These are phyloP conservation scores for Thymallus thymallus DNA, from an alignment of 2,113 vertebrate species.

Conservation along the genomic window DNA sequence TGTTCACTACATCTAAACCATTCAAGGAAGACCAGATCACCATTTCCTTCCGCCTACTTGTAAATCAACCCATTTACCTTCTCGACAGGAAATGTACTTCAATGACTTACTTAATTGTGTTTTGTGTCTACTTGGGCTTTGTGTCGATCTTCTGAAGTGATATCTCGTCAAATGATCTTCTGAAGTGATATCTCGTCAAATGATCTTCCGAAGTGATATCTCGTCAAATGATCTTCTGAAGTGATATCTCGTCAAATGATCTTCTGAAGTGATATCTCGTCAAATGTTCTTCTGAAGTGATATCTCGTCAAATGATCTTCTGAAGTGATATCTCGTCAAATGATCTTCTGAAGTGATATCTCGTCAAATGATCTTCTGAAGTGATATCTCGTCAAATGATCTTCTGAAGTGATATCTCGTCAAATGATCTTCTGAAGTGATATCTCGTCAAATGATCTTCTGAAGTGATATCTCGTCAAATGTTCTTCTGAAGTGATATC, in stretches of 20 bases:
- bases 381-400: no score
- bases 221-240: constrained; percentile 7
- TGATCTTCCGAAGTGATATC: no score
- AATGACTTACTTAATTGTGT: constrained; percentile 5
- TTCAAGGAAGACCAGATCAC: neutral
- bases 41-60: neutral
- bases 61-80: neutral
- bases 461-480: neutral
- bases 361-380: constrained; percentile 7
- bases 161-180: no score
- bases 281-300: no score
- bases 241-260: no score
- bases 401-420: no score
- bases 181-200: neutral
- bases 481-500: no score
- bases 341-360: no score
- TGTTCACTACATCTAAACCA: neutral
- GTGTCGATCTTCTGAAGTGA: constrained; percentile 3
- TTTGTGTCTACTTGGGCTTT: constrained; percentile 4
- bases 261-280: no score
- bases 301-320: no score
- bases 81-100: neutral
- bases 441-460: no score
- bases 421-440: constrained; percentile 7
- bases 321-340: no score